Evolutionary conservation across 1,140 invertebrate genomes (phyloP).

Genomic region (Penaeus chinensis): DNA sequence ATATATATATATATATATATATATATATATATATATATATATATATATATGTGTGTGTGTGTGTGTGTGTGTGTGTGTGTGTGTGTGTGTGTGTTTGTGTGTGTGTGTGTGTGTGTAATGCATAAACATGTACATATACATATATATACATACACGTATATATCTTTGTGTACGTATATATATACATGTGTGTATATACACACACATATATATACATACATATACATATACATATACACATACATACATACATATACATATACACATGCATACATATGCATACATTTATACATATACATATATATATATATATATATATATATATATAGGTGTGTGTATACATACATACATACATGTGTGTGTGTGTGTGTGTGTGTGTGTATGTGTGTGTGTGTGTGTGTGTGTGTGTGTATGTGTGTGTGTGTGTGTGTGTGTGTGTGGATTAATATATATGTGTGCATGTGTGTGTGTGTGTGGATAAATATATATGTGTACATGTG

Average conservation of each 20-base stretch:
- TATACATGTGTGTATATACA: background rate
- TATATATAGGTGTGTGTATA: too few species aligned
- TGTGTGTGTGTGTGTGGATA: too few species aligned
- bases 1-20: constrained; percentile 12
- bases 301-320: too few species aligned
- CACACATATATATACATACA: background rate
- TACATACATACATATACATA: background rate
- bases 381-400: too few species aligned
- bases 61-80: background rate
- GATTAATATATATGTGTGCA: too few species aligned
- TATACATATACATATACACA: background rate
- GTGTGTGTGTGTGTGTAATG: background rate
- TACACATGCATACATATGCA: background rate
- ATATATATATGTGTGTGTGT: constrained; percentile 3
- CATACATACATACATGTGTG: too few species aligned
- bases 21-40: constrained; percentile 16
- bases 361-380: too few species aligned
- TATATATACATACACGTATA: background rate
- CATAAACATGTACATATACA: background rate
- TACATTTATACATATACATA: background rate
- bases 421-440: too few species aligned
- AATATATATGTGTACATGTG: too few species aligned
- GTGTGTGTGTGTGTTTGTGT: background rate
- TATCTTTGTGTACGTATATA: background rate
- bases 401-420: too few species aligned